A percentile compares a stretch with the other conserved stretches of the same genome.
phyloP scores from a whole-genome alignment of 1,140 invertebrate genomes.

The Polypedilum pembai region DNA sequence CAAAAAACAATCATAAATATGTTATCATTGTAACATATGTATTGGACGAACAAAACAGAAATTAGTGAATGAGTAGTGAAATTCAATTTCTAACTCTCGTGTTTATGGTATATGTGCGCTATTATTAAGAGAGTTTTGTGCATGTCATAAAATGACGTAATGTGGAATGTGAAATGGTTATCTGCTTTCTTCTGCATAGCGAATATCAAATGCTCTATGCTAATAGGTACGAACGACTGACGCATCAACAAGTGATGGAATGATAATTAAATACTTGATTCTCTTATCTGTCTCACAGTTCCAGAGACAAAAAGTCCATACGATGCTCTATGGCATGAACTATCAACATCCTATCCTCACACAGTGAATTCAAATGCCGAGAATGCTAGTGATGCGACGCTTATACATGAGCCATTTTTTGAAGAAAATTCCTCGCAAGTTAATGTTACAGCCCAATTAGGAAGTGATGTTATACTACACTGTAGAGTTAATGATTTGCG shows the following conservation, averaged over 20 bases:
- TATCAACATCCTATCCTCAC: slow-evolving; percentile 53
- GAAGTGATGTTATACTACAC: slow-evolving; percentile 56
- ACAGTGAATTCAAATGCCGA: slow-evolving; percentile 42
- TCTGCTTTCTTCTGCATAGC: neutral
- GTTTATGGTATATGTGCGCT: no score
- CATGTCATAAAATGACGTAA: neutral
- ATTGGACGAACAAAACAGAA: neutral
- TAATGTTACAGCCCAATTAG: slow-evolving; percentile 61
- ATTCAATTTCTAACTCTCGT: neutral
- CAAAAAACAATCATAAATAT: neutral
- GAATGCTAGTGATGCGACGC: slow-evolving; percentile 44
- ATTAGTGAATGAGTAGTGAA: neutral
- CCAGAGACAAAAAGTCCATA: slow-evolving; percentile 20
- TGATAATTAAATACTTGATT: neutral
- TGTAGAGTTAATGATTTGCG: slow-evolving; percentile 64
- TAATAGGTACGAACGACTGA: neutral
- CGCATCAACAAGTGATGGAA: neutral
- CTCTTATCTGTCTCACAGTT: neutral
- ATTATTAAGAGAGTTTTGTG: no score
- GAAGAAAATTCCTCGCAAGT: slow-evolving; percentile 51
- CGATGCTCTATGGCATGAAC: slow-evolving; percentile 49
- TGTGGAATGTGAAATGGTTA: slow-evolving; percentile 10
- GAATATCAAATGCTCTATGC: neutral
- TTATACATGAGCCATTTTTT: slow-evolving; percentile 54
- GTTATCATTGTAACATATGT: neutral